Base-by-base conservation (phyloP, 2,888 invertebrate species). In the Coelogynopora nodosa region DNA sequence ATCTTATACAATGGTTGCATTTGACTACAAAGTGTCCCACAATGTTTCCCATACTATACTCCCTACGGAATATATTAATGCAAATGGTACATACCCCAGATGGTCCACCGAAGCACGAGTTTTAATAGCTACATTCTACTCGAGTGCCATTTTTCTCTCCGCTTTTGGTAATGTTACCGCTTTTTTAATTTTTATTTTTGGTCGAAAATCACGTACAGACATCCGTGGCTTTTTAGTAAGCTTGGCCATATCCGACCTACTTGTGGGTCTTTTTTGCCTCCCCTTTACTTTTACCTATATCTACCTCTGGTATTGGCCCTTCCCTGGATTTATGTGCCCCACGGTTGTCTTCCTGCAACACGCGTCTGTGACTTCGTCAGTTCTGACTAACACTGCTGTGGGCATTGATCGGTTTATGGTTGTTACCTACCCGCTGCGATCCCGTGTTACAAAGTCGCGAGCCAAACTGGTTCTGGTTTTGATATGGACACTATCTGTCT, bases 251-350 rank as follows among this genome's bases (percentile, higher is more conserved):
- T 87, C 89, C 5, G 89, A 89, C 82, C 84, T 89, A 29, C 67
- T 87, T 18, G 89, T 89, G 87, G 88, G 89, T 5, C 84, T 87
- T 28, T 88, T 89, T 87, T 89, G 89, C 84, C 88, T 89, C 74
- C 89, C 89, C n/a, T 89, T 89, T 83, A 89, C 89, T 18, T 87
- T 88, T 29, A 86, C 88, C 0, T 85, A 88, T 31, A 85, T 88
- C 82, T 96, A 92, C 89, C 92, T 92, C 0, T 89, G 89, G 10
- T 90, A 91, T 31, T 93, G 93, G 93, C 90, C 93, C 49, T 93
- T 93, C 89, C 91, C 92, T 26, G 91, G 90, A 0, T 90, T 91
- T 74, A 92, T 93, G 90, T 93, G 93, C 89, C 92, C 93, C 0
- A 89, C 93, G 2, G 93, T 93, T 84, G 91, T 91, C 88, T 93